Evolutionary conservation across 2,113 vertebrate genomes (phyloP).

Genomic region (Hippocampus abdominalis): DNA sequence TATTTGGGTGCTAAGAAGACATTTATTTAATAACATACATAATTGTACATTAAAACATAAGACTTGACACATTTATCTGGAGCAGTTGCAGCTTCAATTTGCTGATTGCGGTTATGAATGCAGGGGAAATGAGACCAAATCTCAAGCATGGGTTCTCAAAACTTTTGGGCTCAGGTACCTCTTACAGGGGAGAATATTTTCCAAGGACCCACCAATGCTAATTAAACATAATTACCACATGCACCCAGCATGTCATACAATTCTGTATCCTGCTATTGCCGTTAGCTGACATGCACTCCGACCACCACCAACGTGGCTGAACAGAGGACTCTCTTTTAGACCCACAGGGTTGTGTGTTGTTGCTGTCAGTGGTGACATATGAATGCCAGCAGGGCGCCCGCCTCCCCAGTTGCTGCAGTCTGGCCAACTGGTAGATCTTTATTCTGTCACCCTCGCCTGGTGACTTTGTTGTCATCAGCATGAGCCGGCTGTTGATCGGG

Average conservation of each 20-base stretch:
- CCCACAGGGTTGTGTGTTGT: background rate
- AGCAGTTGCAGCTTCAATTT: too few species aligned
- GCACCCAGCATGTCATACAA: background rate
- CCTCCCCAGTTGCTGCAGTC: slow-evolving; percentile 15
- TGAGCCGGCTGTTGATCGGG: slow-evolving; percentile 3
- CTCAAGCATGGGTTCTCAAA: background rate
- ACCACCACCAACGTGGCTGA: background rate
- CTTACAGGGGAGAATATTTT: background rate
- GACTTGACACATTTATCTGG: too few species aligned
- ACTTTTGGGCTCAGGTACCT: background rate
- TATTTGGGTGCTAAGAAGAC: too few species aligned
- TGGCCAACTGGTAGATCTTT: slow-evolving; percentile 14
- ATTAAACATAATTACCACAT: too few species aligned
- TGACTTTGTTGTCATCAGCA: slow-evolving; percentile 27
- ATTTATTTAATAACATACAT: too few species aligned
- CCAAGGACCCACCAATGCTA: too few species aligned
- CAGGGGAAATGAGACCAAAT: background rate
- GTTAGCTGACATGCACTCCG: background rate
- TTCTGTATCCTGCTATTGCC: background rate
- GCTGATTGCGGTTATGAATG: background rate
- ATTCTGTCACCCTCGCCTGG: slow-evolving; percentile 6
- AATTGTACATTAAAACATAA: too few species aligned
- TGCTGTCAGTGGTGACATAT: slow-evolving; percentile 23
- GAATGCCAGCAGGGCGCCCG: slow-evolving; percentile 28
- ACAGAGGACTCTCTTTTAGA: background rate